Conservation (phyloP, 2,113 vertebrate species). For the Taxidea taxus region DNA sequence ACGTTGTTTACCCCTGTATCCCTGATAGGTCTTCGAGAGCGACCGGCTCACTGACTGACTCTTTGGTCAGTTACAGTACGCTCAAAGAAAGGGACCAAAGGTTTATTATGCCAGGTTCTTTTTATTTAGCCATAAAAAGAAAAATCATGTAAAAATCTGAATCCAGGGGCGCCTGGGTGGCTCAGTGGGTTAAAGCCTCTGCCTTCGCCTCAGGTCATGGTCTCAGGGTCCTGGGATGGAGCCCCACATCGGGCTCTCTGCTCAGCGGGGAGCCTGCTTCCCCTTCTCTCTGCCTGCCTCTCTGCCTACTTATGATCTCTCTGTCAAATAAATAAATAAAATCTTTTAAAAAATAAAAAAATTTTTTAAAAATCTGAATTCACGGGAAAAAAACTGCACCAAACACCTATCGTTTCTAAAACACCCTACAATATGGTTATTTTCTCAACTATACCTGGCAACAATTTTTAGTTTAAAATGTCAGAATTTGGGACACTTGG, state of each 20-base stretch:
- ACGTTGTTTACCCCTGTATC: neutral
- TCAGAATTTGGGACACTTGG: neutral
- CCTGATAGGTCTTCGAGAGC: neutral
- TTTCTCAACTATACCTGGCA: constrained; percentile 18
- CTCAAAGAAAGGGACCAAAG: neutral
- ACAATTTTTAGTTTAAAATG: constrained; percentile 12
- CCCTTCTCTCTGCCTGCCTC: no score
- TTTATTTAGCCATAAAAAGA: constrained; percentile 23
- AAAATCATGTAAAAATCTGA: constrained; percentile 6
- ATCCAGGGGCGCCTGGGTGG: no score
- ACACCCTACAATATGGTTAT: neutral
- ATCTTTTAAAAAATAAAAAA: no score
- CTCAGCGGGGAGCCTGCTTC: no score
- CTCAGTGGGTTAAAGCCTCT: no score
- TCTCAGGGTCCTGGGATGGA: no score
- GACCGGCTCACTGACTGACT: neutral
- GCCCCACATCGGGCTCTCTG: no score
- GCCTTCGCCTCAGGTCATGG: no score
- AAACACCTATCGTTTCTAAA: constrained; percentile 18
- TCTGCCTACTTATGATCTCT: no score
- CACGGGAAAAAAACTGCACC: neutral
- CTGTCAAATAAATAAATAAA: no score
- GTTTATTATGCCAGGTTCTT: neutral
- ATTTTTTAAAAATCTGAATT: neutral
- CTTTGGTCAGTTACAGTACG: neutral